Evolutionary conservation across 37 sponge, comb jelly and placozoan species (phyloP).

Genomic region (Halichondria panicea): DNA sequence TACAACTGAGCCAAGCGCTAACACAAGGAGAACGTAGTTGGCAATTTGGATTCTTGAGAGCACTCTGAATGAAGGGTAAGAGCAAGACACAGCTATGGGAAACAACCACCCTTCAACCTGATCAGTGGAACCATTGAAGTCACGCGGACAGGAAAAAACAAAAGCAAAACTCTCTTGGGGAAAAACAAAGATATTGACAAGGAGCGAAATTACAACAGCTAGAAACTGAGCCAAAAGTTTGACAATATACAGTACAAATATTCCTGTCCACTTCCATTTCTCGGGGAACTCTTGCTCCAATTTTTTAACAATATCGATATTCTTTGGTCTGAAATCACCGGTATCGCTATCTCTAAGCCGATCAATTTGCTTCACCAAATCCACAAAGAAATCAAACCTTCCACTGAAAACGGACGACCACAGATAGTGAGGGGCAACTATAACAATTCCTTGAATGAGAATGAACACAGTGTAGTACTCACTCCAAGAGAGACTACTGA

Average conservation of each 20-base stretch:
- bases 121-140: not conserved
- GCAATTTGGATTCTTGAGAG: slow-evolving; percentile 17
- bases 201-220: not conserved
- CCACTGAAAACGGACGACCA: slow-evolving; percentile 41
- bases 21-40: slow-evolving; percentile 9
- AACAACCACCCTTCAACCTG: not conserved
- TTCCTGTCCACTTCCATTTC: slow-evolving; percentile 11
- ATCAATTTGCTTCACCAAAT: slow-evolving; percentile 27
- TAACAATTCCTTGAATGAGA: slow-evolving; percentile 28
- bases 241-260: slow-evolving; percentile 34
- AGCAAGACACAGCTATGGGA: not conserved
- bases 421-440: slow-evolving; percentile 52
- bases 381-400: slow-evolving; percentile 49
- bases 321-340: slow-evolving; percentile 43
- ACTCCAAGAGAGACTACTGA: slow-evolving; percentile 14
- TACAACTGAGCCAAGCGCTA: not conserved
- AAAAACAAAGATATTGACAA: not conserved
- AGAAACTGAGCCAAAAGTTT: slow-evolving; percentile 36
- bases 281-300: slow-evolving; percentile 36
- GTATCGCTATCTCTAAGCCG: slow-evolving; percentile 42
- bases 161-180: not conserved
- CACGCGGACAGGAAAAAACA: not conserved
- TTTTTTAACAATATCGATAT: slow-evolving; percentile 37
- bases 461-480: slow-evolving; percentile 43
- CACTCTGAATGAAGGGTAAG: not conserved